Evolutionary conservation across 2,113 vertebrate genomes (phyloP).

Genomic region (Indicator indicator): DNA sequence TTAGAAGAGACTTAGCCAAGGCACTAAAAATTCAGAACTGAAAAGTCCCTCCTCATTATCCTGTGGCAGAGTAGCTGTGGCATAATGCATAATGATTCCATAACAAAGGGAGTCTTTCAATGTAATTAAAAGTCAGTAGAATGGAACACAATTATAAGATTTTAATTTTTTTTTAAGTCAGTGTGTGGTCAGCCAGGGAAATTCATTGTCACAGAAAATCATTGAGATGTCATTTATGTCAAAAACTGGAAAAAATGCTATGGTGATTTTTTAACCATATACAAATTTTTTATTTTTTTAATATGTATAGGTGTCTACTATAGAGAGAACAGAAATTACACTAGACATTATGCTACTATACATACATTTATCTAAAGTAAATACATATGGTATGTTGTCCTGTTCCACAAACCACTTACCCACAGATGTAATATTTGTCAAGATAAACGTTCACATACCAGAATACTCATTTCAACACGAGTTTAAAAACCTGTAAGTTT

Average conservation of each 20-base stretch:
- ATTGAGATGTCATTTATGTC: background rate
- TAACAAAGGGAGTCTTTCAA: slow-evolving; percentile 13
- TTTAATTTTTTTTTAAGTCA: slow-evolving; percentile 14
- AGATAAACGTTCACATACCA: background rate
- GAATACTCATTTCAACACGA: background rate
- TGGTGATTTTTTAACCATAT: background rate
- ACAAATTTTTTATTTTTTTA: background rate
- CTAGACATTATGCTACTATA: background rate
- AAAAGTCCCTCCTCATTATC: slow-evolving; percentile 37
- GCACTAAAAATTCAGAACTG: slow-evolving; percentile 24
- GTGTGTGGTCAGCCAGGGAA: background rate
- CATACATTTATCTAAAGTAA: background rate
- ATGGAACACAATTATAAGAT: slow-evolving; percentile 40
- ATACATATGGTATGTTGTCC: background rate
- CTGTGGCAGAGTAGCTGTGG: background rate
- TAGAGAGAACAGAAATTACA: background rate
- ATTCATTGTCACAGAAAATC: slow-evolving; percentile 23
- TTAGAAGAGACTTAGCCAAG: background rate
- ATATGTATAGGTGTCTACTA: background rate
- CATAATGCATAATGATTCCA: slow-evolving; percentile 23
- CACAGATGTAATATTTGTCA: background rate
- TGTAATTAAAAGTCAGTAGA: slow-evolving; percentile 57
- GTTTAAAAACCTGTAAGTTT: background rate
- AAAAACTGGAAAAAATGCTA: background rate
- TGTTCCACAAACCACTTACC: background rate